Evolutionary conservation across 2,888 invertebrate species (phyloP).

Genomic region (Synergus umbraculus): DNA sequence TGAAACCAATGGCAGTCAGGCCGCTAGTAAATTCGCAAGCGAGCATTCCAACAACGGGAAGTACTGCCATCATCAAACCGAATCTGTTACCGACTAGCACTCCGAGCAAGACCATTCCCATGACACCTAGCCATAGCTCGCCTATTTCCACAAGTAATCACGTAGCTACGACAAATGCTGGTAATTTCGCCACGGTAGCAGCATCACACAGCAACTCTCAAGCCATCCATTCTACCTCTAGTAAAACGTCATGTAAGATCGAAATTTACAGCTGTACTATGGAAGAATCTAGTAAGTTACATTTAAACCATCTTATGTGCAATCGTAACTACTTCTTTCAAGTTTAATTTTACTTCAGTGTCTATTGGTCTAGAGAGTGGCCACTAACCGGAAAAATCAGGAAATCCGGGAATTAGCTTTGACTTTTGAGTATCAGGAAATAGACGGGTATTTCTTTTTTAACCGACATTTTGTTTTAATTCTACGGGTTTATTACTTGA

Average conservation of each 20-base stretch:
- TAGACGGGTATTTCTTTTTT: too few relatives aligned
- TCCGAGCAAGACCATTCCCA: constrained; percentile 78
- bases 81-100: constrained; percentile 78
- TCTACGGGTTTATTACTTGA: too few relatives aligned
- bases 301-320: neutral
- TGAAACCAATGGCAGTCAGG: constrained; percentile 90
- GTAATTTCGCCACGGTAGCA: constrained; percentile 84
- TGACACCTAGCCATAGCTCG: constrained; percentile 80
- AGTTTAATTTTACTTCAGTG: neutral
- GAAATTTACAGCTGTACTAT: constrained; percentile 32
- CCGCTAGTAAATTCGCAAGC: constrained; percentile 77
- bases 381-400: neutral
- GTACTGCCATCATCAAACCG: constrained; percentile 78
- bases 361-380: neutral
- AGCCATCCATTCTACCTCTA: constrained; percentile 75
- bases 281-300: constrained; percentile 31
- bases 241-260: constrained; percentile 76
- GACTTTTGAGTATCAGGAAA: too few relatives aligned
- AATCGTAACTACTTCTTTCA: neutral
- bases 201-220: constrained; percentile 77
- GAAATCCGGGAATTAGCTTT: neutral
- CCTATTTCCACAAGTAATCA: constrained; percentile 76
- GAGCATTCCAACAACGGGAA: constrained; percentile 81
- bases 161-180: constrained; percentile 74
- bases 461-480: too few relatives aligned